A percentile compares a stretch with the other conserved stretches of the same genome.
Conservation (phyloP, 2,888 invertebrate species). For the Machimus atricapillus region DNA sequence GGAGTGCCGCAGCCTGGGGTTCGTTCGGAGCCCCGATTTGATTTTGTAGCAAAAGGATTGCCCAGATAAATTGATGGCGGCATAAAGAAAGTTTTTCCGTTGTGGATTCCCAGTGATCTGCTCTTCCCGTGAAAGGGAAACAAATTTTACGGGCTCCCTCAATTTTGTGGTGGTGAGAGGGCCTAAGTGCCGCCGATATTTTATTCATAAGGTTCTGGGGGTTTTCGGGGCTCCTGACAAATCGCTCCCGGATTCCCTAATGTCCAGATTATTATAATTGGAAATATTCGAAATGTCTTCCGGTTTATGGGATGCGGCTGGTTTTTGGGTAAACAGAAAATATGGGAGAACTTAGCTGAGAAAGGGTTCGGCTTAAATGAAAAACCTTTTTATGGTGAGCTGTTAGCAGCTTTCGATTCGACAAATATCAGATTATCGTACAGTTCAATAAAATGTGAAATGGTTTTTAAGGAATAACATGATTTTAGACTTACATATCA, state of each 20-base stretch:
- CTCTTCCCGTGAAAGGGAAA: not conserved
- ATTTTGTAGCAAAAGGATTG: slow-evolving; percentile 28
- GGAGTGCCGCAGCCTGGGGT: not conserved
- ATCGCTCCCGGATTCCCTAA: not conserved
- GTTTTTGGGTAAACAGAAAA: not conserved
- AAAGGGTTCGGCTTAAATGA: not conserved
- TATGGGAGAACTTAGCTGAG: not conserved
- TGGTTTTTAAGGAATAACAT: not conserved
- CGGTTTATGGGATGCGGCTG: not conserved
- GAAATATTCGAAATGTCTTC: not conserved
- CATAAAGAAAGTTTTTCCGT: slow-evolving; percentile 15
- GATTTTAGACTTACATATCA: not conserved
- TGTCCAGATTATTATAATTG: not conserved
- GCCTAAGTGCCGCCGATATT: not conserved
- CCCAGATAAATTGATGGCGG: slow-evolving; percentile 13
- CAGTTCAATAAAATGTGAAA: not conserved
- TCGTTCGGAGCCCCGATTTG: not conserved
- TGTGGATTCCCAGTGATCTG: not conserved
- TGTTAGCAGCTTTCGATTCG: not conserved
- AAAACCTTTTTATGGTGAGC: not conserved
- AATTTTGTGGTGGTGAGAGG: not conserved
- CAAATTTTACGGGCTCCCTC: slow-evolving; percentile 5
- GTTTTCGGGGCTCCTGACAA: not conserved
- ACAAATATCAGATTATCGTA: not conserved
- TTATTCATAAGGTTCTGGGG: not conserved